phyloP scores from a whole-genome alignment of 2,113 vertebrate species.

The Agapornis roseicollis region DNA sequence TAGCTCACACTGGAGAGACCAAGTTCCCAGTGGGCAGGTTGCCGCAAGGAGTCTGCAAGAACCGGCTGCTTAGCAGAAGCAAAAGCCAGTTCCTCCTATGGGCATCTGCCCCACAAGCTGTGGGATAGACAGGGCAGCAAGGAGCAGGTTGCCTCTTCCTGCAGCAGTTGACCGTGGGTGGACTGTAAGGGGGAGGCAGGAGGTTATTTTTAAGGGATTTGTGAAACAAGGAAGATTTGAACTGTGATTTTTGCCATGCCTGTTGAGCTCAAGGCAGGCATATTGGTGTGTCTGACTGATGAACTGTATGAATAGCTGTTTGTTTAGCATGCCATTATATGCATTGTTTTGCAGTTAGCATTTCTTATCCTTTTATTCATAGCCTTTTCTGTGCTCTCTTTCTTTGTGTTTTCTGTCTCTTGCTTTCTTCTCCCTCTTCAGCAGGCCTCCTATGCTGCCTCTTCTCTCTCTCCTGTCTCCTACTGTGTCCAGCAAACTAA shows the following conservation, averaged over 20 bases:
- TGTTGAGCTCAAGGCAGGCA: neutral
- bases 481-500: constrained; percentile 91
- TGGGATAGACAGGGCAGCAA: neutral
- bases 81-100: neutral
- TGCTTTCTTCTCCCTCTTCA: constrained; percentile 64
- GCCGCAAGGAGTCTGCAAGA: neutral
- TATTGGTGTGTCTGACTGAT: constrained; percentile 27
- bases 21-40: neutral
- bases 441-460: constrained; percentile 92
- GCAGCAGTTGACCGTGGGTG: neutral
- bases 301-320: neutral
- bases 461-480: constrained; percentile 93
- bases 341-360: neutral
- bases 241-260: neutral
- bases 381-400: constrained; percentile 53
- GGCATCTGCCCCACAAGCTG: neutral
- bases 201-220: constrained; percentile 14
- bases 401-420: constrained; percentile 67
- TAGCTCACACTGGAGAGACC: neutral
- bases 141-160: neutral
- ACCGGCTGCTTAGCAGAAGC: neutral
- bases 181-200: neutral
- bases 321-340: neutral
- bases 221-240: constrained; percentile 24
- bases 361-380: neutral